phyloP scores from a whole-genome alignment of 1,140 invertebrate genomes.

The Psilanteris sp. region DNA sequence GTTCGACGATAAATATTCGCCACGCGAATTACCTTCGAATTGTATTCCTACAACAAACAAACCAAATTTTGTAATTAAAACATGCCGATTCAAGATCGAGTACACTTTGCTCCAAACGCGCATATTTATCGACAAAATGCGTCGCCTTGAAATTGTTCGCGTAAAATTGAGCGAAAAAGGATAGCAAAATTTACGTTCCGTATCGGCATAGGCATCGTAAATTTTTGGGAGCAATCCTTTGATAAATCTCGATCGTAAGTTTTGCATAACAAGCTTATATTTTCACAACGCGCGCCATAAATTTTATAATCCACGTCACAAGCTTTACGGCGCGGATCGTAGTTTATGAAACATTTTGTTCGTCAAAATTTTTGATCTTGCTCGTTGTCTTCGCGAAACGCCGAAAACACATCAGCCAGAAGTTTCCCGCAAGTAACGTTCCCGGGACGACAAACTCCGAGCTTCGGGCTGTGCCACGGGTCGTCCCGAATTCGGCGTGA shows the following conservation, averaged over 20 bases:
- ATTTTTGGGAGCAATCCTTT: slow-evolving; percentile 9
- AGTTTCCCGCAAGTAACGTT: too few relatives aligned
- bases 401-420: too few relatives aligned
- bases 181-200: slow-evolving; percentile 5
- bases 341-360: slow-evolving; percentile 14
- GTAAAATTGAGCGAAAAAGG: slow-evolving; percentile 3
- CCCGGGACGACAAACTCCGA: slow-evolving; percentile 1
- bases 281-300: slow-evolving; percentile 8
- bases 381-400: too few relatives aligned
- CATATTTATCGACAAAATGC: slow-evolving; percentile 10
- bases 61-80: too few relatives aligned
- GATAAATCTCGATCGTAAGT: slow-evolving; percentile 22
- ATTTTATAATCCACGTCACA: slow-evolving; percentile 1
- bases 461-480: not conserved
- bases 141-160: slow-evolving; percentile 1
- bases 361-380: not conserved
- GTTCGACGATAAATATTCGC: too few relatives aligned
- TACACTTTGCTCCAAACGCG: too few relatives aligned
- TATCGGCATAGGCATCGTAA: slow-evolving; percentile 12
- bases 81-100: too few relatives aligned
- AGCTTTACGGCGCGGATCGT: slow-evolving; percentile 2
- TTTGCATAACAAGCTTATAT: slow-evolving; percentile 11
- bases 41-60: too few relatives aligned
- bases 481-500: slow-evolving; percentile 45
- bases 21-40: too few relatives aligned